Evolutionary conservation across 2,797 vertebrate genomes (phyloP), one percentile per base, ranked within the genome.

Genomic region (Parauchenoglanis punctatus): DNA sequence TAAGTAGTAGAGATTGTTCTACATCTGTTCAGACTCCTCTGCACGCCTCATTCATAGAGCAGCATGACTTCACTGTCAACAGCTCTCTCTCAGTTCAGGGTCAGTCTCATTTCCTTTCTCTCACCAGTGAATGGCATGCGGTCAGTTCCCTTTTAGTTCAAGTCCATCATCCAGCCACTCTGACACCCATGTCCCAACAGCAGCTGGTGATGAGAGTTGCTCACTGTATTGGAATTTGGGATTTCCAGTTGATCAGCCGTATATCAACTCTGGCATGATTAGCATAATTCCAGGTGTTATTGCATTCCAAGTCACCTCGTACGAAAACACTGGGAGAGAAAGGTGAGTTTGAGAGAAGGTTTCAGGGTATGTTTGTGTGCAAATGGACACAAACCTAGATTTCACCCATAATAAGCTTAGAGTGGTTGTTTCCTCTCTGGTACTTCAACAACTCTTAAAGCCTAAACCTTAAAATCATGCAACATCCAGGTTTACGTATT

Each of bases 61-160:
- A 67, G 35, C 31, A 81, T 86, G 31, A 81, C 20, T 78, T 49
- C n/a, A 49, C 58, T 75, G 17, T 54, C 46, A 68, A 17, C 78
- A 82, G 68, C 52, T 17, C 28, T 61, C 31, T 77, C 23, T 84
- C 84, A 73, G 81, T 67, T 75, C 61, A 87, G 65, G 91, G 85
- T 87, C 90, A 80, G 54, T 83, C 86, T 89, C 75, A 83, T 84
- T 91, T 90, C 82, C 89, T 90, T 83, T 90, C 88, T 68, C 70
- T 70, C 78, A 70, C 67, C 70, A 88, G 70, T 70, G 81, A 91
- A 89, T 83, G 87, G 88, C 88, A 87, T 90, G 87, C 20, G 65
- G 76, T 89, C 76, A 46, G 75, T 88, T 89, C 88, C 86, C 83
- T 72, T 68, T 76, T 83, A 80, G 80, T 81, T 90, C 87, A 88